Conservation (phyloP, 1,140 invertebrate species). For the Drosophila bipectinata region DNA sequence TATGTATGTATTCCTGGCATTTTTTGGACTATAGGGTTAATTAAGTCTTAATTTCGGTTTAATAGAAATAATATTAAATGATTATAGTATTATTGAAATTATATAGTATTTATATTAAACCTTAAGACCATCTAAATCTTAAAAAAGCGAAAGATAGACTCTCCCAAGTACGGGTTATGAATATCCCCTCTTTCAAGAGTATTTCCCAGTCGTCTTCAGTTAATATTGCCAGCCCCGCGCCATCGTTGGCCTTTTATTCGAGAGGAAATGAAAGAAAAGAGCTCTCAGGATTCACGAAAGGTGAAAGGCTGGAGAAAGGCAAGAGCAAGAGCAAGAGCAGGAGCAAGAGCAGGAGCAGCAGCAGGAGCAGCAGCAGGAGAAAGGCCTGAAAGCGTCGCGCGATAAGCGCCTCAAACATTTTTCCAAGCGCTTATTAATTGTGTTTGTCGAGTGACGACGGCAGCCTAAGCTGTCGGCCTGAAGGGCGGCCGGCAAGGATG, state of each 20-base stretch:
- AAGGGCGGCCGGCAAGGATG: constrained; percentile 4
- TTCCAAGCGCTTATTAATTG: constrained; percentile 74
- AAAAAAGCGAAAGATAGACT: neutral
- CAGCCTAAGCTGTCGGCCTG: constrained; percentile 20
- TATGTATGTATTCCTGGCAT: no score
- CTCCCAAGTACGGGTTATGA: neutral
- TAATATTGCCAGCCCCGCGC: constrained; percentile 4
- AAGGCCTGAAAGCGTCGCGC: constrained; percentile 64
- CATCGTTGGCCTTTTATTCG: neutral
- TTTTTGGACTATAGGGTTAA: no score
- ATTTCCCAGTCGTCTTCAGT: constrained; percentile 23
- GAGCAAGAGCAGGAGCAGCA: neutral
- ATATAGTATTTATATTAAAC: no score
- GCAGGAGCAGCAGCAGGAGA: neutral
- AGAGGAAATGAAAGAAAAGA: neutral
- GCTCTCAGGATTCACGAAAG: constrained; percentile 1
- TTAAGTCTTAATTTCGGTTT: no score
- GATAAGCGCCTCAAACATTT: constrained; percentile 74
- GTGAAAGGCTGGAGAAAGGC: neutral
- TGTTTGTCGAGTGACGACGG: constrained; percentile 64
- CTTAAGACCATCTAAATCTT: no score
- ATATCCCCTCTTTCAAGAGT: constrained; percentile 17
- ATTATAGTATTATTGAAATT: no score
- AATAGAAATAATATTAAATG: no score
- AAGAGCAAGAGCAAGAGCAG: neutral